Base-by-base conservation (phyloP, 1,140 invertebrate species). In the Drosophila orosa region DNA sequence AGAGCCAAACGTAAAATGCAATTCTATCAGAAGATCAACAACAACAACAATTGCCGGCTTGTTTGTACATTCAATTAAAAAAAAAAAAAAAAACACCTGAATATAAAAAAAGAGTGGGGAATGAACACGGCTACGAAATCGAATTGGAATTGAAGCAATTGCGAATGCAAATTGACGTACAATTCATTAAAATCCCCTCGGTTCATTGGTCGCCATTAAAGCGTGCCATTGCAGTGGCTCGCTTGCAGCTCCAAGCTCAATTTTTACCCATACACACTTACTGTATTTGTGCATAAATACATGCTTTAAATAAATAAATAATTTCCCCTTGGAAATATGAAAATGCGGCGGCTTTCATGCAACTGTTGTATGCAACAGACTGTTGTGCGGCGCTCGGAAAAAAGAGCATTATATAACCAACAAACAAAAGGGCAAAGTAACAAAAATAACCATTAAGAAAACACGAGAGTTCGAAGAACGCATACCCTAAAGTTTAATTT, bases 131-230 rank as follows among this genome's bases (percentile, higher is more conserved):
- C 25, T 52, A 25, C 62, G 50, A 45, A 77, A 63, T 58, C 66
- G 45, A 83, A 78, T 82, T 83, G 54, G 77, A 78, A 83, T 69
- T 63, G 75, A 75, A 79, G 48, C 60, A 73, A 75, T 79, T 71
- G 63, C 61, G 59, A 81, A 83, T 80, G 80, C 72, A 87, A 84
- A 71, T 84, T 78, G 73, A 84, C 71, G 84, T 61, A 58, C 73
- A 87, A 84, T 87, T 87, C 84, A 89, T 87, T 87, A 84, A 87
- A 87, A 80, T 68, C 68, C 52, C 50, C 48, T 60, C 55, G 76
- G 66, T 74, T 80, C 84, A 89, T 78, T 87, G 80, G 63, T 40
- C 48, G 57, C 76, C 63, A 80, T 75, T 87, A 68, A 75, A 87
- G 83, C 74, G 62, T 73, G 61, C 52, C 65, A 66, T 10, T 58